Percentiles rank a stretch among this genome's conserved stretches.
Conservation (phyloP, 1,140 invertebrate species). For the Bathynomus jamesi region DNA sequence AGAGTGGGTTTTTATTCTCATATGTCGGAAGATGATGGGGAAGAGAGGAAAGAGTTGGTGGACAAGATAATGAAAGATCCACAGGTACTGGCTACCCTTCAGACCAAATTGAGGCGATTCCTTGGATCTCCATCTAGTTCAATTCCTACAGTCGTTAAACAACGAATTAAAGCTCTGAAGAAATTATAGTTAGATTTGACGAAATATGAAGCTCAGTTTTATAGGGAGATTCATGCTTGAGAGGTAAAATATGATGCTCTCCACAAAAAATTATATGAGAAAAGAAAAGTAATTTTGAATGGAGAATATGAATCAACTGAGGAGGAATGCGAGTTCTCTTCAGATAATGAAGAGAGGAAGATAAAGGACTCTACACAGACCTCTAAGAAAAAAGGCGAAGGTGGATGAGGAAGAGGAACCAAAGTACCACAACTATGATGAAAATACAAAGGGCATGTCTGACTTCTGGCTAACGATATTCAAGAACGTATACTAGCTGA, state of each 20-base stretch:
- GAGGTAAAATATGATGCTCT: slow-evolving; percentile 50
- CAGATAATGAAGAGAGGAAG: slow-evolving; percentile 60
- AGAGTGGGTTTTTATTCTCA: no score
- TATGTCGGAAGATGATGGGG: no score
- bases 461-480: slow-evolving; percentile 97
- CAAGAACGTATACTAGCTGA: slow-evolving; percentile 87
- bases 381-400: slow-evolving; percentile 37
- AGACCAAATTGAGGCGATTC: slow-evolving; percentile 44
- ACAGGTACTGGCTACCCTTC: slow-evolving; percentile 45
- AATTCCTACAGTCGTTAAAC: slow-evolving; percentile 66
- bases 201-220: slow-evolving; percentile 87
- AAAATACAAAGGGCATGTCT: slow-evolving; percentile 80
- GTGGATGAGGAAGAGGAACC: slow-evolving; percentile 37
- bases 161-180: slow-evolving; percentile 82
- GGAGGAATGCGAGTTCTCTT: slow-evolving; percentile 71
- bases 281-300: slow-evolving; percentile 50
- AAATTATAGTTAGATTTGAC: slow-evolving; percentile 80
- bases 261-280: slow-evolving; percentile 42
- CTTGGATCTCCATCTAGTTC: slow-evolving; percentile 43
- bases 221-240: slow-evolving; percentile 83
- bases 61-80: slow-evolving; percentile 46
- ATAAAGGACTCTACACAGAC: slow-evolving; percentile 49
- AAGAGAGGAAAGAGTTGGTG: slow-evolving; percentile 32
- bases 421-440: no score
- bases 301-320: slow-evolving; percentile 70